These are phyloP conservation scores for Theretra japonica DNA, from an alignment of 2,888 invertebrate species.

Conservation along the genomic window DNA sequence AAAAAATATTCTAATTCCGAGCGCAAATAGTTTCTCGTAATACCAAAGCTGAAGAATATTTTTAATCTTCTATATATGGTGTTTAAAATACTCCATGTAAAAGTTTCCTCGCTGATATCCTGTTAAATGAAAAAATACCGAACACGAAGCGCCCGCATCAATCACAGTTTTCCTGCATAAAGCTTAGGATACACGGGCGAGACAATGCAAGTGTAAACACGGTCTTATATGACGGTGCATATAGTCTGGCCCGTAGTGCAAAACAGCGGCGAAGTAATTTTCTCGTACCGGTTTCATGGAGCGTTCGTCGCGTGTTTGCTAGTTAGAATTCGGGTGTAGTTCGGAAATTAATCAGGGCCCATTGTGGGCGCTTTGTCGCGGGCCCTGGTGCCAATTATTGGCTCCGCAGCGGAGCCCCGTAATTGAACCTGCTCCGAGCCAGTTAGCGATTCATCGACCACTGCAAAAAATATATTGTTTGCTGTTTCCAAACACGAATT, in stretches of 20 bases:
- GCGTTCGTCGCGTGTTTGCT: slow-evolving; percentile 73
- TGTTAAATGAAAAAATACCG: slow-evolving; percentile 34
- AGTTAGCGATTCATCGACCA: slow-evolving; percentile 17
- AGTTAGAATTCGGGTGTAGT: slow-evolving; percentile 83
- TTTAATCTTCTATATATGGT: slow-evolving; percentile 12
- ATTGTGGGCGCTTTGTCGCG: slow-evolving; percentile 83
- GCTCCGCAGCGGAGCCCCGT: slow-evolving; percentile 68
- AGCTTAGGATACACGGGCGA: slow-evolving; percentile 42
- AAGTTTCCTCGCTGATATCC: slow-evolving; percentile 21
- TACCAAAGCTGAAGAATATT: slow-evolving; percentile 8
- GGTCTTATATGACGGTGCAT: slow-evolving; percentile 21
- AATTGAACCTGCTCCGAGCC: slow-evolving; percentile 64
- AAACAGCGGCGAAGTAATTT: slow-evolving; percentile 69
- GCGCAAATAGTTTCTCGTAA: background rate
- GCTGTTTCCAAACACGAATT: background rate
- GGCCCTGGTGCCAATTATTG: slow-evolving; percentile 80
- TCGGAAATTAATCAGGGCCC: slow-evolving; percentile 83
- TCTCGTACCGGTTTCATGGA: slow-evolving; percentile 63
- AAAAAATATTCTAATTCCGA: background rate
- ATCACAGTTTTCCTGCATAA: slow-evolving; percentile 40
- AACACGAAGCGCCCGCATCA: slow-evolving; percentile 42
- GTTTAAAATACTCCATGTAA: slow-evolving; percentile 3
- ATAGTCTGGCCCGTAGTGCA: slow-evolving; percentile 49
- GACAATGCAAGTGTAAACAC: slow-evolving; percentile 45
- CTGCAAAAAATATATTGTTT: slow-evolving; percentile 30